Evolutionary conservation across 92 coral and sea anemone species (phyloP).

Genomic region (Siderastrea radians): DNA sequence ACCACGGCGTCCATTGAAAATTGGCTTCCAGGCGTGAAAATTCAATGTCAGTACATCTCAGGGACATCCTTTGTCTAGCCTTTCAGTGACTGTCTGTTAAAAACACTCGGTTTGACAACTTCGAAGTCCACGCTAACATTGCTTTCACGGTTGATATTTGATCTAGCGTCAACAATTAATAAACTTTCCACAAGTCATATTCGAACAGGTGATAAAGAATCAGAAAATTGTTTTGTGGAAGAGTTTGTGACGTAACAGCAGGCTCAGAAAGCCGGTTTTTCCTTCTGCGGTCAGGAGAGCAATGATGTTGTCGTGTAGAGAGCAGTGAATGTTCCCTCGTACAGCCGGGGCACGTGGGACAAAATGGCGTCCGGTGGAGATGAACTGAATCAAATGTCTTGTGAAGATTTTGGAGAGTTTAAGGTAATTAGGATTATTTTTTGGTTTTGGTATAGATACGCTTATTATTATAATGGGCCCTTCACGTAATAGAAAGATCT

Average conservation of each 20-base stretch:
- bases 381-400: constrained; percentile 94
- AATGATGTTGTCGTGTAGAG: background rate
- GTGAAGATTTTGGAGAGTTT: constrained; percentile 95
- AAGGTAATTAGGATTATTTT: constrained; percentile 70
- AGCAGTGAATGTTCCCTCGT: background rate
- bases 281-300: background rate
- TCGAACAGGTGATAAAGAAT: background rate
- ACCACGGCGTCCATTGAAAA: constrained; percentile 55
- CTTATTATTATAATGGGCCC: too few relatives aligned
- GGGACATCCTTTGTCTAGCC: background rate
- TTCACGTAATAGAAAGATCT: too few relatives aligned
- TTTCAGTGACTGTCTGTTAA: background rate
- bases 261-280: background rate
- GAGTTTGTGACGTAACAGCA: constrained; percentile 35
- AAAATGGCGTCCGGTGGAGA: constrained; percentile 93
- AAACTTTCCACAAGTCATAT: background rate
- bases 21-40: background rate
- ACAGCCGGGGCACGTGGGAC: constrained; percentile 70
- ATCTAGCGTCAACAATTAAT: background rate
- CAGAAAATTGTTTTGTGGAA: background rate
- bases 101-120: background rate
- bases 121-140: background rate
- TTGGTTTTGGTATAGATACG: background rate
- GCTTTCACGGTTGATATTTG: background rate
- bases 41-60: background rate